Base-by-base conservation (phyloP, 1,140 invertebrate genomes). In the Calliopsis andreniformis region DNA sequence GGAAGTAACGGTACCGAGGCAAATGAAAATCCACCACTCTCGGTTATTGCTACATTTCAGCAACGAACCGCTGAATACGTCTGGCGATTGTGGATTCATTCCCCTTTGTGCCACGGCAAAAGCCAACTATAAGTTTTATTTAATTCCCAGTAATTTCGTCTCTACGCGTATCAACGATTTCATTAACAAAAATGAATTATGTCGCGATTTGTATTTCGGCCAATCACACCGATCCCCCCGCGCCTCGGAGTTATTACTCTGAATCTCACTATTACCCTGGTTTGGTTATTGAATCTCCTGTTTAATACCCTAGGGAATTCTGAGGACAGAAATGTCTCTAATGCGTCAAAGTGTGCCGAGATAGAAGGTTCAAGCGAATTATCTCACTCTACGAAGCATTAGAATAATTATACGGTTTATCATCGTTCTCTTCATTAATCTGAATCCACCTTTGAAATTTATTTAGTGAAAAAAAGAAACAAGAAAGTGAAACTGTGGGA, bases 21-120 rank as follows among this genome's bases (percentile, higher is more conserved):
- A 76, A 76, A 68, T 76, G 73, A 76, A 76, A 76, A 76, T 68
- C 43, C 55, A 69, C 53, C 73, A 68, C 73, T 76, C 64, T 59
- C 73, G 32, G 66, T 69, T 69, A 76, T 76, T 76, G 73, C 64
- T 69, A 76, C 43, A 66, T 76, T 76, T 69, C 73, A 76, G 20
- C 64, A 69, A 69, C 66, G 28, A 30, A 14, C 70, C 6, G 63
- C 30, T 67, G 71, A 75, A 76, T 76, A 61, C 45, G 32, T 67
- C 66, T 53, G 43, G 30, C 73, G 64, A 76, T 69, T 53, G 47
- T 42, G 43, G 43, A 51, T 69, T 76, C 70, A 61, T 76, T 58
- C 20, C 66, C 45, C 45, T 68, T 59, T 76, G 43, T 32, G 20
- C 28, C 43, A 7, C 3, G 8, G 32, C 8, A 20, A 25, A 14